phyloP scores from a whole-genome alignment of 2,113 vertebrate species.

The Platycercus adscitus region DNA sequence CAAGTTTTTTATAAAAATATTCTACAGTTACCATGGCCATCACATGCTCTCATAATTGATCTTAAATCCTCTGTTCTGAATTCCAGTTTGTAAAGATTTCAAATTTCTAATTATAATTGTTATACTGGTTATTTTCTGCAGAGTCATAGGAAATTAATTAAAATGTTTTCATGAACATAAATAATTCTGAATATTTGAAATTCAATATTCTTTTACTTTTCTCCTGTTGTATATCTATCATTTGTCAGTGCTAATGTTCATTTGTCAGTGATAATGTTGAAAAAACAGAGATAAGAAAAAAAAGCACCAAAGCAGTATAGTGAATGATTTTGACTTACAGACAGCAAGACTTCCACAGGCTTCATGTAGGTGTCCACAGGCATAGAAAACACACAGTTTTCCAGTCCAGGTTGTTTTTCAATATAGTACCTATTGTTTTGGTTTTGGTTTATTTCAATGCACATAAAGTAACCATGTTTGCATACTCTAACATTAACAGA shows the following conservation, averaged over 20 bases:
- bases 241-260: background rate
- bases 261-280: background rate
- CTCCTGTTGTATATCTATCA: background rate
- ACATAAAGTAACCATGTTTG: background rate
- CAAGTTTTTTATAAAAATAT: background rate
- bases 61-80: background rate
- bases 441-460: background rate
- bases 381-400: background rate
- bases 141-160: background rate
- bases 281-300: background rate
- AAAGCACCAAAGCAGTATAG: background rate
- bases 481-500: background rate
- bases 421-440: background rate
- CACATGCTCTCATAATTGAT: background rate
- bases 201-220: background rate
- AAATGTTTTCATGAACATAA: background rate
- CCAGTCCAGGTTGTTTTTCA: background rate
- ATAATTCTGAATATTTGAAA: background rate
- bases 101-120: background rate
- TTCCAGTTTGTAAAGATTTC: background rate
- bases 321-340: background rate
- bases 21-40: background rate
- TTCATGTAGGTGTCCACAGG: background rate
- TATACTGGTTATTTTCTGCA: background rate
- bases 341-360: background rate